Base-by-base conservation (phyloP, 2,113 vertebrate genomes). In the Actinemys pallida region DNA sequence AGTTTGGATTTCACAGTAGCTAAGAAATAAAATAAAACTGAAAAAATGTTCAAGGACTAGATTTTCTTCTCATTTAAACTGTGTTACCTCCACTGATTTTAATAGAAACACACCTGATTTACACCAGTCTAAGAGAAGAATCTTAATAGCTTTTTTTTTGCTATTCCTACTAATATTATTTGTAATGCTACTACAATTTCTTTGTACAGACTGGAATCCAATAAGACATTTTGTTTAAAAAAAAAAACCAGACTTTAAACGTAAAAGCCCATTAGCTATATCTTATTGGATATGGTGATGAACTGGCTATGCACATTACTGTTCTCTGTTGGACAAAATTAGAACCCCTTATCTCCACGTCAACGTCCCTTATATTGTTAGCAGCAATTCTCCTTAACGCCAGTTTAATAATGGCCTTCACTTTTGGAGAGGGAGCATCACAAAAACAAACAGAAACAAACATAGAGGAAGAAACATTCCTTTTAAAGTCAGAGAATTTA, bases 301-400 rank as follows among this genome's bases (percentile, higher is more conserved):
- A 47, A 11, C 9, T 78, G 89, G 88, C 92, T 54, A 12, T 3
- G 25, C 13, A 39, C 5, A 76, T n/a, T 13, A 78, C 19, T 25
- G 12, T 12, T 14, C 24, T 72, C 24, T 54, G 3, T 47, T 92
- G 86, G 19, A 69, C 7, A 69, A 16, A 69, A 69, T 69, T 16
- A n/a, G n/a, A 39, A n/a, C 65, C 39, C 3, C 35, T 11, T 1
- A 1, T 79, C 10, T 3, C 0, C 19, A 4, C 14, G 17, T 47
- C 4, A n/a, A 2, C 2, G 69, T n/a, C 4, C 4, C 1, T 87
- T 72, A 88, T 8, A n/a, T 6, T 83, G 90, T 78, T 82, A 19
- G 49, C 39, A 52, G 19, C 29, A 57, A 88, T 57, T 2, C 47
- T 90, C n/a, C 65, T 20, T 72, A 72, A 39, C 65, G n/a, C 14